Percentiles rank a stretch among this genome's conserved stretches.
Evolutionary conservation across 2,888 invertebrate genomes (phyloP).

Genomic region (Rambutsinella grinnellia): DNA sequence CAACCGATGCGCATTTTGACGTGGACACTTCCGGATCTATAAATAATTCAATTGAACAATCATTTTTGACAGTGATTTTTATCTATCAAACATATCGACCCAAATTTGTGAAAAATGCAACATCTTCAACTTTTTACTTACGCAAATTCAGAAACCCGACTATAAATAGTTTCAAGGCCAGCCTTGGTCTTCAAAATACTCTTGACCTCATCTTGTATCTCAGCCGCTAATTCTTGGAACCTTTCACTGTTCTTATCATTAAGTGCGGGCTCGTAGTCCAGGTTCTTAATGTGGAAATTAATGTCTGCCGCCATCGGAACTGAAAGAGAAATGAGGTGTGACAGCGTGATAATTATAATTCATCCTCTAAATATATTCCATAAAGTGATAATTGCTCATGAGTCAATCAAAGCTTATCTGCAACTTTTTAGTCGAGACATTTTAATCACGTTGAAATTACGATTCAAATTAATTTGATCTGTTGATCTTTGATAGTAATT

Average conservation of each 20-base stretch:
- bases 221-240: constrained; percentile 75
- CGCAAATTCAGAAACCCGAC: constrained; percentile 74
- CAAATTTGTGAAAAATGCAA: not conserved
- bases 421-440: too few species aligned
- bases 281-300: constrained; percentile 77
- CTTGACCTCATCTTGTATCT: constrained; percentile 73
- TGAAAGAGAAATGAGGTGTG: constrained; percentile 66
- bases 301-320: constrained; percentile 81
- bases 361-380: not conserved
- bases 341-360: not conserved
- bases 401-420: not conserved
- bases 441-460: too few species aligned
- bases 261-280: constrained; percentile 75
- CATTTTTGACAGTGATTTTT: not conserved
- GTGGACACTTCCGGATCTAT: constrained; percentile 77
- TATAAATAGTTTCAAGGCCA: constrained; percentile 41
- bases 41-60: constrained; percentile 65
- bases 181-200: constrained; percentile 28
- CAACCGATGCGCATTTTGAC: constrained; percentile 78
- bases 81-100: not conserved
- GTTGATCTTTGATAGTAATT: too few species aligned
- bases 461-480: too few species aligned
- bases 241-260: constrained; percentile 75
- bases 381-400: not conserved
- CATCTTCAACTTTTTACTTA: constrained; percentile 70